phyloP scores from a whole-genome alignment of 2,888 invertebrate species.

The Philopedon plagiatum region DNA sequence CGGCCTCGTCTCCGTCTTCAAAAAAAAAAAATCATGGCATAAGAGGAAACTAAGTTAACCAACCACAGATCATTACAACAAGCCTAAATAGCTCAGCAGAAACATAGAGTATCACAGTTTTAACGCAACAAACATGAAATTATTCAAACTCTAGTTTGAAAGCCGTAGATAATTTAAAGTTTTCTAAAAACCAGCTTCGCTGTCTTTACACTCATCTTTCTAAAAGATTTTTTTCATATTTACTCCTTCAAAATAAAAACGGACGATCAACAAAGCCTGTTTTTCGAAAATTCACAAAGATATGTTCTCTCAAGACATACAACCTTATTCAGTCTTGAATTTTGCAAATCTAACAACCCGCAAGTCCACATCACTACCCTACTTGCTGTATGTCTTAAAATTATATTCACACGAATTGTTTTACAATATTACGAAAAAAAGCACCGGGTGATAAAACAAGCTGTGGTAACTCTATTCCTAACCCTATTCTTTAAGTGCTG shows the following conservation, averaged over 20 bases:
- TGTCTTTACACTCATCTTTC: no score
- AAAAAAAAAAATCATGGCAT: no score
- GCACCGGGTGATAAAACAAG: background rate
- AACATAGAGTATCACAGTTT: slow-evolving; percentile 3
- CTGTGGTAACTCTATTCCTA: slow-evolving; percentile 13
- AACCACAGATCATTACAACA: background rate
- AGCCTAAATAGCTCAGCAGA: background rate
- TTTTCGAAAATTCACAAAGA: background rate
- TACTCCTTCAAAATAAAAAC: no score
- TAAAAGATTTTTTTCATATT: no score
- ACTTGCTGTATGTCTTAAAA: background rate
- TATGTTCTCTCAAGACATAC: slow-evolving; percentile 5
- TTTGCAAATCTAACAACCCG: background rate
- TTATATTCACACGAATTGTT: background rate
- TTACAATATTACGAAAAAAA: background rate
- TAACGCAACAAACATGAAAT: background rate
- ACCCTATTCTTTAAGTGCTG: background rate
- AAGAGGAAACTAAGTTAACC: no score
- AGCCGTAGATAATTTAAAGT: no score
- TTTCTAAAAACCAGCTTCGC: no score
- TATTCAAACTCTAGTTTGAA: no score
- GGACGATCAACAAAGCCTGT: background rate
- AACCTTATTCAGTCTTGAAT: slow-evolving; percentile 1
- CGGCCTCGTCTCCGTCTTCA: no score
- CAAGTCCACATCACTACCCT: background rate